Evolutionary conservation across 2,113 vertebrate genomes (phyloP), one percentile per base, ranked within the genome.

Genomic region (Microtus ochrogaster): DNA sequence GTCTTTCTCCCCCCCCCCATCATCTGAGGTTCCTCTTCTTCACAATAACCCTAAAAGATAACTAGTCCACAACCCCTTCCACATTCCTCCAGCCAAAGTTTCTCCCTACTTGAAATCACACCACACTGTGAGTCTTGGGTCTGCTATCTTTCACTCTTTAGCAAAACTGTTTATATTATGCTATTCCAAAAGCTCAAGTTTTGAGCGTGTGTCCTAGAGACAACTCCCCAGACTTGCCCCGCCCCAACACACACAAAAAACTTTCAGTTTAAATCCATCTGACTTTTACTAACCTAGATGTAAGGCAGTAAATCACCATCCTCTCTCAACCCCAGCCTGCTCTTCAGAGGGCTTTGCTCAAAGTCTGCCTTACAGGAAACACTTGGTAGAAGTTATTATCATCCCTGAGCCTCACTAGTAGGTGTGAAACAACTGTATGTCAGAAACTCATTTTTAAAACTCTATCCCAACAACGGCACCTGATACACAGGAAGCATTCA

Each of bases 371-470:
- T 77, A 86, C 12, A 86, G 36, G 84, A 92, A 89, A 24, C 28
- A 82, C 61, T 47, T 26, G 21, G 49, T 65, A 70, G 81, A 82
- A 89, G 36, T 77, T 90, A 4, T 87, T 82, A 16, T 47, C 82
- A 94, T 72, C 30, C 55, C 30, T 83, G 92, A 70, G 55, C 36
- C 47, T 92, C 47, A 41, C 36, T 22, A 68, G 33, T 66, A 49
- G 39, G 94, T 89, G 33, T 49, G 36, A 82, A 90, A 21, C 39
- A 95, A 78, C 90, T 86, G 88, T 41, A 92, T 77, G 58, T 78
- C 66, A 91, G 36, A 91, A 89, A 89, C 21, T 93, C n/a, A 85
- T 61, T 92, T 63, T 95, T 82, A 66, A 41, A 84, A 66, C 39
- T 68, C 85, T 39, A 82, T 1, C 77, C n/a, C 49, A 91, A 76